Conservation (phyloP, 2,888 invertebrate species). For the Dryobotodes eremita region DNA sequence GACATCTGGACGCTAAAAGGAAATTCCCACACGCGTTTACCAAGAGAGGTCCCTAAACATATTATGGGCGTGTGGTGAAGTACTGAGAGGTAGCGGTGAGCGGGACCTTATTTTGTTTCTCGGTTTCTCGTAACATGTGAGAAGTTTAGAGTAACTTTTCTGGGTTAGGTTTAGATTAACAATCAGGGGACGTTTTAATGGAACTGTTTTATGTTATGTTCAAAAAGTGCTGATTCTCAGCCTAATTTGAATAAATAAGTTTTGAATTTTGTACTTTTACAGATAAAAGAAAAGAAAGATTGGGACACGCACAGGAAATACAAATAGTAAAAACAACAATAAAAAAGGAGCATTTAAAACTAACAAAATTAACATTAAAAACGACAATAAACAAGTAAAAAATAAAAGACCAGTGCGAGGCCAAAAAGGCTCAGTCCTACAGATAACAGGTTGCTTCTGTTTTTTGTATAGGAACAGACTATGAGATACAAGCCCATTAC, state of each 20-base stretch:
- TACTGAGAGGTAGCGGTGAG: slow-evolving; percentile 45
- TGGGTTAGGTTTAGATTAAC: neutral
- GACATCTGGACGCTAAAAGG: slow-evolving; percentile 74
- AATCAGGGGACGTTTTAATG: neutral
- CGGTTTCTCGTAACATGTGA: neutral
- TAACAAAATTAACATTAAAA: no score
- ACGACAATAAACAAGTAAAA: no score
- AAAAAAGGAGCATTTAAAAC: no score
- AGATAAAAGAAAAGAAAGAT: neutral
- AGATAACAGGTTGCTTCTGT: neutral
- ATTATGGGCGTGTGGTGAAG: slow-evolving; percentile 59
- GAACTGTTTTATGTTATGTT: neutral
- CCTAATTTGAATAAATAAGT: neutral
- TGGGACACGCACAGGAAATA: no score
- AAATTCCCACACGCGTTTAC: slow-evolving; percentile 79
- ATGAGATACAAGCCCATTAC: neutral
- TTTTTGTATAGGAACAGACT: neutral
- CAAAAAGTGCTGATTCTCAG: neutral
- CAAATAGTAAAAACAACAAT: no score
- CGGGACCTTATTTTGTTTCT: neutral
- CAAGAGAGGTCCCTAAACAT: slow-evolving; percentile 72
- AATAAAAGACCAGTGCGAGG: no score
- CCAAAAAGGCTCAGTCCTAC: no score
- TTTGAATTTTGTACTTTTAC: neutral
- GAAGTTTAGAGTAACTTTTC: slow-evolving; percentile 19